Base-by-base conservation (phyloP, 2,888 invertebrate species). In the Epirrhoe alternata region DNA sequence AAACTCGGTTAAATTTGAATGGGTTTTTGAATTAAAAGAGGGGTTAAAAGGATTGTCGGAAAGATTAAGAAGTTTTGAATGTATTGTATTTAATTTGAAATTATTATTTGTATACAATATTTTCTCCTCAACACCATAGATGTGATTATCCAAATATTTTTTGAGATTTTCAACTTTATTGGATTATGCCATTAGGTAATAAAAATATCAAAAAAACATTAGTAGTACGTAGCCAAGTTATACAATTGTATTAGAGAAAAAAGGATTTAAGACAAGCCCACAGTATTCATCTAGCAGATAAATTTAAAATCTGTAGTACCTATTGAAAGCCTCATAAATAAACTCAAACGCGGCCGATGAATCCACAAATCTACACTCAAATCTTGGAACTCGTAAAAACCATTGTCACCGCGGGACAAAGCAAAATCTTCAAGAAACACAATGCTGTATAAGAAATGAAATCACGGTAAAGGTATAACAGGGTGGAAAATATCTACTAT, bases 361-460 rank as follows among this genome's bases (percentile, higher is more conserved):
- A 45, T 30, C 30, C 30, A 31, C 42, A 53, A 17, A 33, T 35
- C 12, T 57, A 61, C 24, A 53, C 56, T 57, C 49, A 35, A 57
- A 54, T 58, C 53, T 24, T 58, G 17, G 8, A 16, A 16, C 59
- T 12, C 56, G 57, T 60, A 65, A 56, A 65, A 52, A 47, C 50
- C 31, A 58, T 61, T 57, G 52, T 47, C 52, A 61, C 53, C 54
- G 66, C n/a, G 42, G 47, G 54, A 50, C 47, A 66, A 62, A 45
- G 51, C 53, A 57, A 61, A 42, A 57, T 51, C 57, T 62, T 35
- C 30, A 31, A 51, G 42, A 59, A 62, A 66, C 54, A 63, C 57
- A 52, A 51, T 63, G 66, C 59, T 69, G 70, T 76, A 73, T 76
- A 79, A 74, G 64, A 42, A 67, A 60, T 66, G 66, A 72, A 76